Conservation (phyloP, 1,140 invertebrate species). For the Aphelinus certus region DNA sequence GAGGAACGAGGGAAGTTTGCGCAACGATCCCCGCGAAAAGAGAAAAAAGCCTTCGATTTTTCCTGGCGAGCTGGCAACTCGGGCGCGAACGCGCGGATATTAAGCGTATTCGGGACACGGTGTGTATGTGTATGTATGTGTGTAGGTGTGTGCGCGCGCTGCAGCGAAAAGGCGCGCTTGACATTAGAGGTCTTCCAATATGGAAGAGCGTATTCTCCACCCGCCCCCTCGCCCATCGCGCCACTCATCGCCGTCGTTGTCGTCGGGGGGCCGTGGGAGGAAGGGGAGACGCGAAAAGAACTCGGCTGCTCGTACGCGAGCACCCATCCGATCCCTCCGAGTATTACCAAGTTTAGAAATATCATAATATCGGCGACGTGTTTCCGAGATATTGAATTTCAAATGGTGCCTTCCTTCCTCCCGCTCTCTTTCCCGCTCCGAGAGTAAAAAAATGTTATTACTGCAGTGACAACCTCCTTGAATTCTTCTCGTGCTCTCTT, state of each 20-base stretch:
- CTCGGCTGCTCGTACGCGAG: too few species aligned
- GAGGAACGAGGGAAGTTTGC: background rate
- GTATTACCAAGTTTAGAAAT: slow-evolving; percentile 51
- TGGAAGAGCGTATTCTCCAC: slow-evolving; percentile 34
- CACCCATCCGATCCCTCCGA: background rate
- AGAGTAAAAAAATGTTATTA: background rate
- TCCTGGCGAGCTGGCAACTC: background rate
- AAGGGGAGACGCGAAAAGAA: too few species aligned
- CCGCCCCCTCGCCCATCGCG: background rate
- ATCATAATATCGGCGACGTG: slow-evolving; percentile 51
- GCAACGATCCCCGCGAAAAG: background rate
- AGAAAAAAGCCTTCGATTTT: slow-evolving; percentile 1
- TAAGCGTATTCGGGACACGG: slow-evolving; percentile 47
- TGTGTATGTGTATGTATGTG: too few species aligned
- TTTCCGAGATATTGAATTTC: slow-evolving; percentile 53
- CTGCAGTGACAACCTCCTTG: background rate
- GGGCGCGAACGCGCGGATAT: slow-evolving; percentile 40
- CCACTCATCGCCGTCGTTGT: background rate
- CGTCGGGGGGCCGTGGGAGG: background rate
- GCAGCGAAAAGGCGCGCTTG: slow-evolving; percentile 37
- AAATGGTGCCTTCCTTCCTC: slow-evolving; percentile 33
- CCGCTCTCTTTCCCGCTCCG: slow-evolving; percentile 2
- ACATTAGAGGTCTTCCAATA: slow-evolving; percentile 52
- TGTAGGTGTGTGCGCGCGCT: slow-evolving; percentile 9
- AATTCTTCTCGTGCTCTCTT: background rate